Evolutionary conservation across 2,113 vertebrate genomes (phyloP), one percentile per base, ranked within the genome.

Genomic region (Archocentrus centrarchus): DNA sequence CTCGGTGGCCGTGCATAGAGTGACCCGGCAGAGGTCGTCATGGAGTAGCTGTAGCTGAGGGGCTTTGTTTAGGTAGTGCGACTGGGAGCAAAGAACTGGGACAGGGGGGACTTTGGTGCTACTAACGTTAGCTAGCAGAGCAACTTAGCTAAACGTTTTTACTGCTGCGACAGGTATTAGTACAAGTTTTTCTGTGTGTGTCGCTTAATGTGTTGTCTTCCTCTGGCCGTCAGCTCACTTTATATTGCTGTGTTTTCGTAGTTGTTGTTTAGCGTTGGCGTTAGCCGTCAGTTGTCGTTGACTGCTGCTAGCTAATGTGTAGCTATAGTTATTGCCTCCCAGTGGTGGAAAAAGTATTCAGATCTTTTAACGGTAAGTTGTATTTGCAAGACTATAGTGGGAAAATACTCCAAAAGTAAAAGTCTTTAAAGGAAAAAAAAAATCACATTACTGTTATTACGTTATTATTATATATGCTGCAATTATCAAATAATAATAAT

Each of bases 311-410:
- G 89, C 92, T 92, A 83, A 94, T 93, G 93, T 94, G 93, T 91
- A 94, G 93, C 93, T 92, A 85, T 92, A 94, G 89, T 91, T 92
- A 89, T 87, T 94, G 93, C 92, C 93, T 94, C 92, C 93, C 93
- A 90, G 92, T 92, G 92, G 93, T 93, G 93, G 93, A 92, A 93
- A 92, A 93, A 92, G 93, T 94, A 57, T 92, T 93, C 85, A 92
- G 73, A 88, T 93, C 93, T 20, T 91, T 93, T 57, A 93, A 93
- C 93, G 93, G 93, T 93, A 90, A 94, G 91, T 94, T 90, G 76
- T 30, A 70, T 80, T 66, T 55, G 59, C 35, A 41, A n/a, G 14
- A 50, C 37, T 37, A 39, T 22, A 80, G 17, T 73, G 32, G 60
- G 64, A 58, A 59, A 47, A 75, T 3, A 39, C 22, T 61, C 11